Base-by-base conservation (phyloP, 2,888 invertebrate species). In the Harpagoxenus sublaevis region DNA sequence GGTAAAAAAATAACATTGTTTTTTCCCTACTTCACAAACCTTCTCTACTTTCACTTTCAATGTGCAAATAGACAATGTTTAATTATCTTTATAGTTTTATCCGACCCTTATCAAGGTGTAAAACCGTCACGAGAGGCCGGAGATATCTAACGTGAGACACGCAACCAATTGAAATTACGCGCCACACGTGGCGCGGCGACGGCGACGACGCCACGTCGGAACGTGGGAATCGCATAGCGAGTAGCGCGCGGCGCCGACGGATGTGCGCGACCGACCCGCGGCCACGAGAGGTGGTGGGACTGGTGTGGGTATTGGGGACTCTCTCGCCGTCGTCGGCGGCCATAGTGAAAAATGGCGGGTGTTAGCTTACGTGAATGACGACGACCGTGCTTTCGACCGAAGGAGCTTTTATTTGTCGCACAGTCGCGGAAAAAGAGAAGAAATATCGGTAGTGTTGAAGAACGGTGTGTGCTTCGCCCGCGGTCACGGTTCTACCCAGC, bases 301-400 rank as follows among this genome's bases (percentile, higher is more conserved):
- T 23, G 23, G 23, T 23, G 23, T 23, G 23, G 96, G 96, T 96
- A 96, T 96, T 96, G 96, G 96, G 60, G 95, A 94, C 96, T 96
- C 96, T 94, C 53, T 51, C 68, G 15, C 1, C 93, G 94, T 86
- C 84, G 93, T 92, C 93, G 96, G 97, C 97, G 96, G 97, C 97
- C 97, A 97, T 97, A 97, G 96, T 97, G 96, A 42, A 97, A 97
- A 97, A 97, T 97, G 97, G 97, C 97, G 97, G 97, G 96, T 89
- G 93, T 93, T 93, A 94, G 94, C 94, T 94, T 94, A 94, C 94
- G 95, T 94, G 95, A 95, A 95, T 95, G 95, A 95, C 94, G 94
- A 94, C 94, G 93, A 95, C 94, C 93, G 94, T 93, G 91, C 93
- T 92, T 91, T 42, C 42, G 35, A 35, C 5, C 68, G 68, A 68